Evolutionary conservation across 2,113 vertebrate species (phyloP), one percentile per base, ranked within the genome.

Genomic region (Pionites leucogaster): DNA sequence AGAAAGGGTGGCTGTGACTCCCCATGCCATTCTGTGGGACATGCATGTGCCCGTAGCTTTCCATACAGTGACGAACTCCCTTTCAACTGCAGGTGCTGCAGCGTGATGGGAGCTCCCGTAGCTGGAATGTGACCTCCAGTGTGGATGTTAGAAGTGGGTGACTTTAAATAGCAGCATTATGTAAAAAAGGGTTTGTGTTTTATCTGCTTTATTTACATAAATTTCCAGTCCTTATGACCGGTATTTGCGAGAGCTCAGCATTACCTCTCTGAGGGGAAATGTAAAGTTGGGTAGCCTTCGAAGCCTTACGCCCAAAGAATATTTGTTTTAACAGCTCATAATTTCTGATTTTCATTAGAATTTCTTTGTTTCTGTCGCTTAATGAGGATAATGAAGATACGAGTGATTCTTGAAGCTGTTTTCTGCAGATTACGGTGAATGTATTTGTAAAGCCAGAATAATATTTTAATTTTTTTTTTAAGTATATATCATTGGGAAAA

Each of bases 1-100:
- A 11, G 53, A 62, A 44, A 80, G 70, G 49, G 12, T 37, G 79
- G 35, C 75, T n/a, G 62, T 65, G 59, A 62, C 88, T 88, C 46
- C 24, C 68, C 0, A 1, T n/a, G 71, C 50, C 0, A 0, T 60
- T 74, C 74, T 17, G 9, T 8, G 57, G 65, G 60, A 84, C 1
- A 0, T 37, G 28, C 3, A 0, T 49, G 49, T 86, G 55, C 75
- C 42, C 1, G 0, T 10, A 25, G 52, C 62, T 86, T 86, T 71
- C 69, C 31, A 10, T 35, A 13, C 0, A 6, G 63, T 29, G 16
- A 37, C 71, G 83, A n/a, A 76, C 74, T 91, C 70, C 76, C 60
- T 91, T 88, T 59, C 3, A 18, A 16, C 13, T 10, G 12, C 93
- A 53, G 82, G 75, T 59, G 57, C 82, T 87, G 75, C 62, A 41